Evolutionary conservation across 2,113 vertebrate genomes (phyloP).

Genomic region (Lagopus muta): DNA sequence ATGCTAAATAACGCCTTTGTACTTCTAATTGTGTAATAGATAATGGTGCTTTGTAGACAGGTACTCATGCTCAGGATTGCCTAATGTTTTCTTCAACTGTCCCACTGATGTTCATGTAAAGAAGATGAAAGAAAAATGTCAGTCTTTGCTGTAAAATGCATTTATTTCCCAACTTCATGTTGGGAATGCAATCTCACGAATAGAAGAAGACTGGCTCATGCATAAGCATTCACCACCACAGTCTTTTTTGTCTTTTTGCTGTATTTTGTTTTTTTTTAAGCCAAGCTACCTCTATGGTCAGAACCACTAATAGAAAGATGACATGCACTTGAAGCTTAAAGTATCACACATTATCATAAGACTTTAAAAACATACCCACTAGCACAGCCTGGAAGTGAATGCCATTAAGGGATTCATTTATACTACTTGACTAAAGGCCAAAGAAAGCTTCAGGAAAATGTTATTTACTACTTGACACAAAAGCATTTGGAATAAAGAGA

Average conservation of each 20-base stretch:
- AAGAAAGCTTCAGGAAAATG: conserved; percentile 13
- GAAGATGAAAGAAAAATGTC: not conserved
- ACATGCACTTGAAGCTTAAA: not conserved
- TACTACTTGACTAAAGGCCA: not conserved
- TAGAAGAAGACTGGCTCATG: not conserved
- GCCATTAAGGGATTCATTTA: conserved; percentile 5
- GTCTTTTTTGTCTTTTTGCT: not conserved
- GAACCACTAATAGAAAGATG: not conserved
- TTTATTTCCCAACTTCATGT: not conserved
- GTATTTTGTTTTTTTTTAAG: not conserved
- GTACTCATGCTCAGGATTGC: not conserved
- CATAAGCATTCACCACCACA: not conserved
- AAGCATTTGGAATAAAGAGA: conserved; percentile 10
- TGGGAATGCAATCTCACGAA: not conserved
- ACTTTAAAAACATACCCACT: not conserved
- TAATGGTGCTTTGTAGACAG: not conserved
- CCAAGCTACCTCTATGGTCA: not conserved
- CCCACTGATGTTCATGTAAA: not conserved
- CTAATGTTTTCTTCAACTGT: not conserved
- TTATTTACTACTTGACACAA: not conserved
- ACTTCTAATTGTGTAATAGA: not conserved
- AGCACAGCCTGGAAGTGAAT: not conserved
- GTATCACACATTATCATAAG: not conserved
- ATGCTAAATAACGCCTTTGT: not conserved
- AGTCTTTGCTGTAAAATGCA: not conserved